Conservation (phyloP, 2,888 invertebrate species). For the Polymixis flavicincta region DNA sequence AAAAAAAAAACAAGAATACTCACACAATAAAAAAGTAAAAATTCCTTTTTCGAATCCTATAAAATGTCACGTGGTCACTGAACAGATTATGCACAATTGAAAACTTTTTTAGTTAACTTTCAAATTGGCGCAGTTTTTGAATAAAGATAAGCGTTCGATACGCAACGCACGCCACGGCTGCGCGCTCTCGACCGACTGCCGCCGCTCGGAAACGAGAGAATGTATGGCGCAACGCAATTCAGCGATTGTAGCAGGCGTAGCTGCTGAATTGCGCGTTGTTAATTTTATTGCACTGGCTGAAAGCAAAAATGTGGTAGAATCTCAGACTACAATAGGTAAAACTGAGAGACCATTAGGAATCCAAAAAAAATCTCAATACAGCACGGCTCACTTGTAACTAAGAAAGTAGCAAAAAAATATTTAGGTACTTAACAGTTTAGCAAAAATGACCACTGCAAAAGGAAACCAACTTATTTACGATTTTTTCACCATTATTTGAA, state of each 20-base stretch:
- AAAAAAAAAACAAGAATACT: slow-evolving; percentile 50
- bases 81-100: slow-evolving; percentile 65
- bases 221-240: slow-evolving; percentile 62
- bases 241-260: slow-evolving; percentile 64
- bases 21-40: slow-evolving; percentile 54
- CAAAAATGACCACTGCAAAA: neutral
- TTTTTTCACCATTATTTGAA: too few species aligned
- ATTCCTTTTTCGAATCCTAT: slow-evolving; percentile 52
- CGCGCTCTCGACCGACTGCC: slow-evolving; percentile 72
- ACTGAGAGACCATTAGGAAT: neutral
- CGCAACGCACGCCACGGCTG: slow-evolving; percentile 69
- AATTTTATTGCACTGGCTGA: slow-evolving; percentile 36
- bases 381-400: neutral
- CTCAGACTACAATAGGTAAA: neutral
- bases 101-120: slow-evolving; percentile 66
- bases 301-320: slow-evolving; percentile 41
- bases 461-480: too few species aligned
- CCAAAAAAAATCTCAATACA: neutral
- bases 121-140: slow-evolving; percentile 64
- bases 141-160: slow-evolving; percentile 59
- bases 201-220: slow-evolving; percentile 64
- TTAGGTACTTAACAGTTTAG: neutral
- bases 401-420: neutral
- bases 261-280: slow-evolving; percentile 53
- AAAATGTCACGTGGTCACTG: slow-evolving; percentile 66